Evolutionary conservation across 2,113 vertebrate genomes (phyloP), one percentile per base, ranked within the genome.

Genomic region (Zosterops borbonicus): DNA sequence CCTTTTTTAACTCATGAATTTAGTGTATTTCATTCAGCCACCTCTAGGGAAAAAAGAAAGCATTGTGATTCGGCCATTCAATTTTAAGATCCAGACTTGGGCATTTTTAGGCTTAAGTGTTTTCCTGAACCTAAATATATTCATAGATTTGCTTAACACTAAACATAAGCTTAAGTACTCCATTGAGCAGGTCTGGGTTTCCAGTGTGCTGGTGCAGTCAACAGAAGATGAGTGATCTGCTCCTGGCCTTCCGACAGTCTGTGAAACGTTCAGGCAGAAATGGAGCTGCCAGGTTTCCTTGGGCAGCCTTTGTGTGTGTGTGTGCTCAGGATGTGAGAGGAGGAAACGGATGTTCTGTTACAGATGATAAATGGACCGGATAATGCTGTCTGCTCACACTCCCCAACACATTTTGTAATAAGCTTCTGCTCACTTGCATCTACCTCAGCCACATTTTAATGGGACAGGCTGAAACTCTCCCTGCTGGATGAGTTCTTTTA

Each of bases 111-210:
- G 6, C 29, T 63, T 68, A 63, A 68, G 47, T 80, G 35, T 44
- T 85, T 83, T 86, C 55, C 58, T 79, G 58, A 73, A 60, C 21
- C 22, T 83, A 27, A 79, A 15, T 50, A 8, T 28, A 33, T 47
- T 71, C 39, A 56, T 23, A 68, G 62, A 25, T 89, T 12, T 5
- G 16, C n/a, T 86, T 73, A 55, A 78, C 82, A 31, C 16, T 37
- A 44, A 79, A 22, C 17, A 13, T 37, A 29, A 44, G 14, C 24
- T 60, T n/a, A 64, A 63, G 14, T 42, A 28, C 6, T 23, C 14
- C 0, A 0, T 16, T 77, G 58, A 63, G 33, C 0, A 0, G 9
- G 39, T 33, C 5, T 41, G 2, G 37, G 24, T 74, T 78, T 92
- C 42, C 41, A 12, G 29, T 0, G 1, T 37, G 19, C 67, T 58